phyloP scores from a whole-genome alignment of 2,888 invertebrate species.

The Phaedon cochleariae region DNA sequence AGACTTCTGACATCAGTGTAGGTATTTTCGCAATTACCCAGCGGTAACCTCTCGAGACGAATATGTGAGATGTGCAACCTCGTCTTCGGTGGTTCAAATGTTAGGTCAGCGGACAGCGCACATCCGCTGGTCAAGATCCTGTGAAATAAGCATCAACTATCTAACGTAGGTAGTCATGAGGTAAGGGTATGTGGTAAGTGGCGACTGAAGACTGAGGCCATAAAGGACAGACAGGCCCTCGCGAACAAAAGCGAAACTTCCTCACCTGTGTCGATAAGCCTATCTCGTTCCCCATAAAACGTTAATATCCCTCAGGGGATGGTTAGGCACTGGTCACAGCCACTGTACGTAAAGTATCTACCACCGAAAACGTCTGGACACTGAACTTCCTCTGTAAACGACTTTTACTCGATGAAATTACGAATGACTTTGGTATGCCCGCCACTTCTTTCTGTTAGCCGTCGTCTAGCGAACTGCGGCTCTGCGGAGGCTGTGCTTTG shows the following conservation, averaged over 20 bases:
- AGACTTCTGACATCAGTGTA: conserved; percentile 11
- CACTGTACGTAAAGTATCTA: no score
- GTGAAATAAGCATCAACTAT: no score
- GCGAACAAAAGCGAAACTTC: background rate
- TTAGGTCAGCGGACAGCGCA: background rate
- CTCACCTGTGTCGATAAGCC: background rate
- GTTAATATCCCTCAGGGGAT: background rate
- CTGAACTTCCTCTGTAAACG: no score
- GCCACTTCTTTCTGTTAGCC: background rate
- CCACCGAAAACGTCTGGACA: no score
- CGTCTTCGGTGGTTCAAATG: background rate
- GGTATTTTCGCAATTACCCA: conserved; percentile 4
- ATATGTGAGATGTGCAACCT: no score
- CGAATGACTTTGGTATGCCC: background rate
- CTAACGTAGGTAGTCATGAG: no score
- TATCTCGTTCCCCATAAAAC: background rate
- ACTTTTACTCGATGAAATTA: no score
- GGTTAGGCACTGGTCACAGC: background rate
- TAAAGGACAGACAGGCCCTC: no score
- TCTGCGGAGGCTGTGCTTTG: background rate
- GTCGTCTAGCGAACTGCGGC: background rate
- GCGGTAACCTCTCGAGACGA: no score
- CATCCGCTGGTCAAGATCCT: no score
- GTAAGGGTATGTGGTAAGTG: no score
- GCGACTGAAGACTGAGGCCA: no score